Base-by-base conservation (phyloP, 92 coral and sea anemone genomes). In the Meandrina meandrites region DNA sequence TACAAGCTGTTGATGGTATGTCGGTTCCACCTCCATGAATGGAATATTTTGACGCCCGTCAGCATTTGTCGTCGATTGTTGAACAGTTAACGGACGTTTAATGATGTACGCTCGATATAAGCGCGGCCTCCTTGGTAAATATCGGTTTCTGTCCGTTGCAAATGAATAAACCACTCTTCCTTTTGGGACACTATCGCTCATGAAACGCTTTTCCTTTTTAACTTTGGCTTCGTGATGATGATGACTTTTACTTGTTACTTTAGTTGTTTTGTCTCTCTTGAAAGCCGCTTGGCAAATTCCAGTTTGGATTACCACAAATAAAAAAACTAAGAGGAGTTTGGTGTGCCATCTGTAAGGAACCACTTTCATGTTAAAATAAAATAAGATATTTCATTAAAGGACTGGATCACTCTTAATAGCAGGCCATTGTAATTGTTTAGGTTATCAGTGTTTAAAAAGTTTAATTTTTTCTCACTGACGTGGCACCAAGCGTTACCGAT, bases 111-210 rank as follows among this genome's bases (percentile, higher is more conserved):
- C 79, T 40, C 89, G 84, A 24, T 79, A 86, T 18, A 86, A 54
- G 12, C 79, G 78, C 19, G 57, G 89, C 40, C 58, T 79, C 48
- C 91, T 77, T 30, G 93, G 91, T 22, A 80, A n/a, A 35, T 58
- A 83, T 54, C 91, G 90, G 83, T 91, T 83, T 80, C 84, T 87
- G 81, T 91, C 93, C 24, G 93, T 88, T 47, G 64, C 93, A 64
- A 82, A 91, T 22, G 93, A 88, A 69, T 91, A 91, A 32, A 91
- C 89, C 67, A 91, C 91, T 84, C 87, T 86, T 21, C 86, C 88
- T 37, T 53, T 91, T 14, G 81, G 88, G 24, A 19, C 21, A n/a
- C 5, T 17, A 22, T 76, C 62, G 66, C 56, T 58, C 76, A 64
- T 76, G 18, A 85, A 85, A 62, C 88, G 81, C 58, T 85, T 85